phyloP scores from a whole-genome alignment of 2,888 invertebrate species.

The Cryptocephalus primarius region DNA sequence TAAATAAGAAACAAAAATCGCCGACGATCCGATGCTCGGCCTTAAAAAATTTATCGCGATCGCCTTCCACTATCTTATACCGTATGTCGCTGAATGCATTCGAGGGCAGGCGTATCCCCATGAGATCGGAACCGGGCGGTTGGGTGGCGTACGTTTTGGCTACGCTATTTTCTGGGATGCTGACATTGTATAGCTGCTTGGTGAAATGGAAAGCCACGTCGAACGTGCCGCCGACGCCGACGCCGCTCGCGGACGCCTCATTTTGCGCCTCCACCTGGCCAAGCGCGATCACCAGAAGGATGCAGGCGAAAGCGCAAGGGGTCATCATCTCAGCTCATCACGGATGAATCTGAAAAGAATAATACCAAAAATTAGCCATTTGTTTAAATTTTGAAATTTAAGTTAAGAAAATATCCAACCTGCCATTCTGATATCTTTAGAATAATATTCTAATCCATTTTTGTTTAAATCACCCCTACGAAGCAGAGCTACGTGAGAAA shows the following conservation, averaged over 20 bases:
- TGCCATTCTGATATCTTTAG: too few species aligned
- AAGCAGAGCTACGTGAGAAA: too few species aligned
- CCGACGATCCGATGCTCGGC: constrained; percentile 83
- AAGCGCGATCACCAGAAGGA: constrained; percentile 31
- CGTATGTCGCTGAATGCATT: constrained; percentile 48
- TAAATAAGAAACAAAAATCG: constrained; percentile 86
- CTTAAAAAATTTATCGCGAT: constrained; percentile 84
- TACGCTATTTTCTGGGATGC: constrained; percentile 84
- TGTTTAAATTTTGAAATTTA: too few species aligned
- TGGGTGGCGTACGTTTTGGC: constrained; percentile 77
- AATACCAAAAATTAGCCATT: not conserved
- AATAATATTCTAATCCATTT: too few species aligned
- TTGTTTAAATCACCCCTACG: too few species aligned
- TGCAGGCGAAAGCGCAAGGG: constrained; percentile 30
- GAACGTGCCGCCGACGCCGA: not conserved
- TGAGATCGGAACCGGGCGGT: constrained; percentile 58
- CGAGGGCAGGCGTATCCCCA: constrained; percentile 59
- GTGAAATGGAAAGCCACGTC: constrained; percentile 56
- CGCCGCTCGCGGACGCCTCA: constrained; percentile 15
- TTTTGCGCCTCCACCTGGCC: constrained; percentile 23
- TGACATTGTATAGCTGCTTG: constrained; percentile 68
- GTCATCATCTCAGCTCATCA: constrained; percentile 35
- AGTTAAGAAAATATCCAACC: too few species aligned
- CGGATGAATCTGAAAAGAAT: constrained; percentile 29
- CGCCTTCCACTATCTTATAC: constrained; percentile 80